Evolutionary conservation across 2,888 invertebrate species (phyloP).

Genomic region (Icerya purchasi): DNA sequence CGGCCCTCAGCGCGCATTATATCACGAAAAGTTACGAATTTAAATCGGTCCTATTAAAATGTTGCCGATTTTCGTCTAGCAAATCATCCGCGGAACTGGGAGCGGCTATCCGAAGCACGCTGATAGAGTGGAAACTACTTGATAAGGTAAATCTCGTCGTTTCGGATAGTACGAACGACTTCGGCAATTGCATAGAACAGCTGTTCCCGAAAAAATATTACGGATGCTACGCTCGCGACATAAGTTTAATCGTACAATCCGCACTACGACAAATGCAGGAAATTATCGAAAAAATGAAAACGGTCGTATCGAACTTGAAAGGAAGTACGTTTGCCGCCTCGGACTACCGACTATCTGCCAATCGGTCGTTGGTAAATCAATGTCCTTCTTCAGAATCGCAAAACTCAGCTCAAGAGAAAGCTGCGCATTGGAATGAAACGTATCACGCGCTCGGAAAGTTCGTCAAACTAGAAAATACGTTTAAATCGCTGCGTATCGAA

Average conservation of each 20-base stretch:
- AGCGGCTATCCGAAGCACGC: neutral
- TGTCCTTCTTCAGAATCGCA: too few species aligned
- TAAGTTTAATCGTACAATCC: neutral
- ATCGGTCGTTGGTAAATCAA: too few species aligned
- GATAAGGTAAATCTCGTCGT: neutral
- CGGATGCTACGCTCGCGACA: neutral
- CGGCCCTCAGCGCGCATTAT: conserved; percentile 4
- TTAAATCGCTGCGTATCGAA: conserved; percentile 10
- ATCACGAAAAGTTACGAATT: neutral
- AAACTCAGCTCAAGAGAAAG: too few species aligned
- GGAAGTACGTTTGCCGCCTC: neutral
- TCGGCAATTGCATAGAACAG: neutral
- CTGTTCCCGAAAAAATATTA: neutral
- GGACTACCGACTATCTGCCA: neutral
- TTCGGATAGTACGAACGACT: neutral
- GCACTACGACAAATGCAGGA: neutral
- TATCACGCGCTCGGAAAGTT: neutral
- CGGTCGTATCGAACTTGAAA: neutral
- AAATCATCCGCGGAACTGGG: neutral
- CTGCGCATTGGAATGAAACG: neutral
- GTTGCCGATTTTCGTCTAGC: neutral
- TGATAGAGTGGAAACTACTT: neutral
- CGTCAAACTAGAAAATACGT: neutral
- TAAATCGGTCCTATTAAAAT: conserved; percentile 3
- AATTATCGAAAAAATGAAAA: neutral